Evolutionary conservation across 92 coral and sea anemone species (phyloP), one percentile per base, ranked within the genome.

Genomic region (Chrysogorgia sp.): DNA sequence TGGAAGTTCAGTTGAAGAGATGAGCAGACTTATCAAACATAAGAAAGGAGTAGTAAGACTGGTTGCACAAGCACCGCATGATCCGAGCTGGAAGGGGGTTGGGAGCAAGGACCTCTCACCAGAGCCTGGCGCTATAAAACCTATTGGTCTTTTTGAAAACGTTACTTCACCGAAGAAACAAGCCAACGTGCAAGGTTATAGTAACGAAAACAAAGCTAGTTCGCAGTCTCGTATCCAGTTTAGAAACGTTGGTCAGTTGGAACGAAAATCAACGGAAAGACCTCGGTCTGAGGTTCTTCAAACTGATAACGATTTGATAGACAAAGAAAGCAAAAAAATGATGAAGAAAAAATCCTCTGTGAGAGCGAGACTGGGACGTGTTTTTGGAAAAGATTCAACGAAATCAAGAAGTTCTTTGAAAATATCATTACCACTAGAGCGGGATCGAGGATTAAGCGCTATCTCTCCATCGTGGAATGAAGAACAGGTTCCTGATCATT

Each of bases 41-140:
- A 93, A 90, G 19, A 90, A 85, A 47, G 99, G 99, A 67, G 77
- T 67, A 26, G 91, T 92, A 33, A 32, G 71, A 43, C 52, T 96
- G 12, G 91, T 85, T 26, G 99, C 90, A 50, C 82, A 79, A 68
- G 90, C 97, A 5, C 50, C 79, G 15, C 49, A 48, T 3, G 52
- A 29, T 56, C 83, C 45, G 75, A 82, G 60, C 81, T 86, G 69
- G 86, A 77, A 59, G 83, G 83, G 69, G 62, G 78, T 32, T 82
- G 90, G 81, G 66, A 85, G 30, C 86, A 84, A 31, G 82, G 86
- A 59, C 82, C 86, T 31, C 79, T 68, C 79, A 64, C 83, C 50
- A 67, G 50, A 45, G 79, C 69, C 34, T 67, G 79, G 45, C 79
- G 63, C 25, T 69, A 52, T 12, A 60, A 75, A 15, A 52, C 33